Evolutionary conservation across 2,113 vertebrate species (phyloP).

Genomic region (Eptesicus fuscus): DNA sequence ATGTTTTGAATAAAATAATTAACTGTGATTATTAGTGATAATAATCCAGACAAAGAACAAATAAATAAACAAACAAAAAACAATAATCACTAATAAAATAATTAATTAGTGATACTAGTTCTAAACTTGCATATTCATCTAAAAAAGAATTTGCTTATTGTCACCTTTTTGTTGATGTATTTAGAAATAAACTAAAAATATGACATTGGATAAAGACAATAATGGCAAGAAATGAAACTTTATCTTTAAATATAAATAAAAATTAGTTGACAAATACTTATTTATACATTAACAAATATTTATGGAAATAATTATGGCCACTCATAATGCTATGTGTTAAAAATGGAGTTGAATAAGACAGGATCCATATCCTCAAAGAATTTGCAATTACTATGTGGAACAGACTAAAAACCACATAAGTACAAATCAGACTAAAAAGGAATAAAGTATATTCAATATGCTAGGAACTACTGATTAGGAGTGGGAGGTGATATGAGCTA

Average conservation of each 20-base stretch:
- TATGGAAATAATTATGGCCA: not conserved
- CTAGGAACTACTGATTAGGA: not conserved
- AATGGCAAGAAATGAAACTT: not conserved
- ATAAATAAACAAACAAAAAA: too few species aligned
- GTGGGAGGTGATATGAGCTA: not conserved
- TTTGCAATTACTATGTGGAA: not conserved
- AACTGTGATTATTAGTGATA: not conserved
- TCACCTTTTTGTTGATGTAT: not conserved
- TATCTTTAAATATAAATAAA: not conserved
- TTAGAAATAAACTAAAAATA: not conserved
- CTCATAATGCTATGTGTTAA: not conserved
- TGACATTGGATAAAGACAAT: not conserved
- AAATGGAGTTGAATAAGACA: not conserved
- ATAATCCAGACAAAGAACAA: too few species aligned
- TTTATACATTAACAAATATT: not conserved
- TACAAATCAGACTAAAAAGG: not conserved
- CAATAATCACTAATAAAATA: too few species aligned
- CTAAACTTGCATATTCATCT: not conserved
- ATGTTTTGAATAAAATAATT: not conserved
- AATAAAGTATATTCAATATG: not conserved
- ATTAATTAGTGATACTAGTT: not conserved
- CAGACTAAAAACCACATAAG: not conserved
- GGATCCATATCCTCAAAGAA: not conserved
- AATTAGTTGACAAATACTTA: not conserved
- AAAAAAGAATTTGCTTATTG: not conserved